These are phyloP conservation scores for Threskiornis aethiopicus DNA, from an alignment of 2,797 vertebrate species.

Conservation along the genomic window DNA sequence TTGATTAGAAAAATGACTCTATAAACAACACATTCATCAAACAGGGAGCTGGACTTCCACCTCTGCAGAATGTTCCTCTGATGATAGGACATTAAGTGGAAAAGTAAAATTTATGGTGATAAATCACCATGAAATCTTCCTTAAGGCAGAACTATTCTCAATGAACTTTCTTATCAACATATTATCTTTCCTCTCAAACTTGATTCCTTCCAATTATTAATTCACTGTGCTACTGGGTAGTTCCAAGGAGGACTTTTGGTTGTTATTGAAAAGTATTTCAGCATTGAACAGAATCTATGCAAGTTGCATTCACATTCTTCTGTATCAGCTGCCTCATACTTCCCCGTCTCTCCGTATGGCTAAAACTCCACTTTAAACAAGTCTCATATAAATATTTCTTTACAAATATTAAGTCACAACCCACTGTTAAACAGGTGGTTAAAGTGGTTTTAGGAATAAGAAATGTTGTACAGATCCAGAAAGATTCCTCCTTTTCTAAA, in stretches of 20 bases:
- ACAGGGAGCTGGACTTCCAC: not conserved
- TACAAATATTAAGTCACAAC: not conserved
- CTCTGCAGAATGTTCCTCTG: not conserved
- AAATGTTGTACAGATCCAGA: not conserved
- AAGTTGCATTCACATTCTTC: not conserved
- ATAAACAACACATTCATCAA: not conserved
- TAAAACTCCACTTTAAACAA: not conserved
- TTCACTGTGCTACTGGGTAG: not conserved
- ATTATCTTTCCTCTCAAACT: not conserved
- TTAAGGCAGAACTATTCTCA: not conserved
- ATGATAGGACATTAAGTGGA: not conserved
- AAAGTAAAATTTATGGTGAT: not conserved
- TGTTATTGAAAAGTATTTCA: not conserved
- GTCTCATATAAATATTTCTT: not conserved
- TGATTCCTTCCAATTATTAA: not conserved
- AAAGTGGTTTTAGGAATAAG: not conserved
- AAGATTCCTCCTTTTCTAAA: not conserved
- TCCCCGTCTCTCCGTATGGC: not conserved
- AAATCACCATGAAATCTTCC: not conserved
- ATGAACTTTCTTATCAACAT: not conserved
- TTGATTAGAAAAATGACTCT: not conserved
- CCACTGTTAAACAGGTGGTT: not conserved
- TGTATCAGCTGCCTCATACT: not conserved
- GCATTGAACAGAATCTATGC: not conserved
- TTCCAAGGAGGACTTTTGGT: not conserved